phyloP scores from a whole-genome alignment of 2,113 vertebrate species.

The Anhinga anhinga region DNA sequence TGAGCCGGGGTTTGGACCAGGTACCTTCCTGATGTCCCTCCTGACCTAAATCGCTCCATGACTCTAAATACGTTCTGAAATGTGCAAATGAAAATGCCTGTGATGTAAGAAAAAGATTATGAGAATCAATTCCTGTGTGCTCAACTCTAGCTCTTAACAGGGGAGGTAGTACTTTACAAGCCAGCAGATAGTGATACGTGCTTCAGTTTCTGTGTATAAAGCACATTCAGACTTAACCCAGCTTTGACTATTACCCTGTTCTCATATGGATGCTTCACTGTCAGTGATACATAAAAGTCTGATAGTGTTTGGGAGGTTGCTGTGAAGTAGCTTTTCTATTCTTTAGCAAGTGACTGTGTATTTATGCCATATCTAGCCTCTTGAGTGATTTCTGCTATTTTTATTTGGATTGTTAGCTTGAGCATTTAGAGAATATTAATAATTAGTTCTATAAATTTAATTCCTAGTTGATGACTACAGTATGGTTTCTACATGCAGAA shows the following conservation, averaged over 20 bases:
- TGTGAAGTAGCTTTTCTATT: background rate
- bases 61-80: background rate
- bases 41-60: background rate
- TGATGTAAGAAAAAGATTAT: rapidly evolving
- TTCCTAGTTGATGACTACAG: background rate
- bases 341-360: background rate
- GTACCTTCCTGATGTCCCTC: background rate
- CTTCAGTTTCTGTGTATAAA: background rate
- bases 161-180: background rate
- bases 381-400: background rate
- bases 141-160: background rate
- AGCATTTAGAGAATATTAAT: background rate
- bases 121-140: background rate
- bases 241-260: background rate
- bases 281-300: rapidly evolving
- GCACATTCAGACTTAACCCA: too few species aligned
- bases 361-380: background rate
- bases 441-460: background rate
- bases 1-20: background rate
- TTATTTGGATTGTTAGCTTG: background rate
- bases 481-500: background rate
- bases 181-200: background rate
- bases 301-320: background rate
- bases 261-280: background rate
- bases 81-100: background rate